A percentile compares a stretch with the other conserved stretches of the same genome.
Evolutionary conservation across 2,113 vertebrate genomes (phyloP).

Genomic region (Eurypyga helias): DNA sequence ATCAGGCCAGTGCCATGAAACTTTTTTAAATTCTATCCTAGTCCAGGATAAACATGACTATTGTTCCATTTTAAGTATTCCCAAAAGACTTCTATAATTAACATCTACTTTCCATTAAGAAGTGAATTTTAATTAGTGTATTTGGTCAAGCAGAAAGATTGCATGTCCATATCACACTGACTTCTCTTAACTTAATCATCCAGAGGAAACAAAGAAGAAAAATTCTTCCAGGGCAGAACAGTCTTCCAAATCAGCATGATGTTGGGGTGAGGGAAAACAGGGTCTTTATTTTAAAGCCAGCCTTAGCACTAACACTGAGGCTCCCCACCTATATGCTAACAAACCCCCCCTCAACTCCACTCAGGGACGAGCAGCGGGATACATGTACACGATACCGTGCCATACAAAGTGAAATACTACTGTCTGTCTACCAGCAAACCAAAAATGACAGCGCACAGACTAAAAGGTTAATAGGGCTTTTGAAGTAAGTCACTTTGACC

Average conservation of each 20-base stretch:
- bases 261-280: rapidly evolving
- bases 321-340: not conserved
- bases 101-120: conserved; percentile 25
- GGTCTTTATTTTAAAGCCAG: not conserved
- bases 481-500: not conserved
- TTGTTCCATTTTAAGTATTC: conserved; percentile 26
- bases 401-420: not conserved
- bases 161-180: not conserved
- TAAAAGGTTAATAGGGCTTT: not conserved
- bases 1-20: not conserved
- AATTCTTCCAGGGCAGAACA: not conserved
- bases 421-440: not conserved
- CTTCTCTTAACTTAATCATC: not conserved
- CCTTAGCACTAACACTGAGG: not conserved
- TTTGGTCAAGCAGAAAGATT: conserved; percentile 36
- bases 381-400: rapidly evolving
- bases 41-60: not conserved
- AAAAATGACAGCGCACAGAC: no score
- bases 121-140: conserved; percentile 34
- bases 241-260: not conserved
- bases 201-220: not conserved
- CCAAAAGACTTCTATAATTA: conserved; percentile 30
- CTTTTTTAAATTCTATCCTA: not conserved
- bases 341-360: not conserved
- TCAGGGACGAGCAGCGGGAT: not conserved